A percentile compares a stretch with the other conserved stretches of the same genome.
These are phyloP conservation scores for Eilema caniola DNA, from an alignment of 2,888 invertebrate genomes.

Conservation along the genomic window DNA sequence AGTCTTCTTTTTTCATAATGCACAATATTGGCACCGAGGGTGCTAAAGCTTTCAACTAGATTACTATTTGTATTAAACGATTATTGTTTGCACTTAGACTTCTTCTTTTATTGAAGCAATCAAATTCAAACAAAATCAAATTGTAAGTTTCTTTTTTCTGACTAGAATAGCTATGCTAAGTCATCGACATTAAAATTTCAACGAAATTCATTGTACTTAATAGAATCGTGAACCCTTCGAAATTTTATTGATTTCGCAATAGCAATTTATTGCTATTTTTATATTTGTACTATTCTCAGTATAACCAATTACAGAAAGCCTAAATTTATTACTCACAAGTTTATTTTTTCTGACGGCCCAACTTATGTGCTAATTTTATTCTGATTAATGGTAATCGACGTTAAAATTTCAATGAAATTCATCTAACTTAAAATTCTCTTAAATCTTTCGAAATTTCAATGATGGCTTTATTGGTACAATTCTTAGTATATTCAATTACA, in stretches of 20 bases:
- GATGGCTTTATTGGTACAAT: not conserved
- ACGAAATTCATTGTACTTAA: not conserved
- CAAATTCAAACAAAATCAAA: too few relatives aligned
- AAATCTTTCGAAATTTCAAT: too few relatives aligned
- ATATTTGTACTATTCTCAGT: not conserved
- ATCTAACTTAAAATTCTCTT: not conserved
- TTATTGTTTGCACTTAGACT: not conserved
- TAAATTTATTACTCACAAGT: too few relatives aligned
- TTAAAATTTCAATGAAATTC: not conserved
- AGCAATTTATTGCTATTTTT: not conserved
- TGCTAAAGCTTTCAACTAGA: not conserved
- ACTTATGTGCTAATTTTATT: too few relatives aligned
- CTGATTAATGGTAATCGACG: not conserved
- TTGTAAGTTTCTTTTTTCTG: not conserved
- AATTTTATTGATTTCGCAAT: not conserved
- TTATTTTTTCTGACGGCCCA: too few relatives aligned
- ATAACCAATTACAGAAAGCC: not conserved
- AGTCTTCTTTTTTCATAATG: not conserved
- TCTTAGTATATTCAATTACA: not conserved
- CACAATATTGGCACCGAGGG: not conserved
- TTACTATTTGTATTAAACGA: constrained; percentile 1
- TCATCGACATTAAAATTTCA: not conserved
- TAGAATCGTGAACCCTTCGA: too few relatives aligned
- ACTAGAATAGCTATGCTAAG: not conserved
- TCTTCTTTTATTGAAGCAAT: not conserved